Conservation (phyloP, 2,797 vertebrate species). For the Aulostomus chinensis region DNA sequence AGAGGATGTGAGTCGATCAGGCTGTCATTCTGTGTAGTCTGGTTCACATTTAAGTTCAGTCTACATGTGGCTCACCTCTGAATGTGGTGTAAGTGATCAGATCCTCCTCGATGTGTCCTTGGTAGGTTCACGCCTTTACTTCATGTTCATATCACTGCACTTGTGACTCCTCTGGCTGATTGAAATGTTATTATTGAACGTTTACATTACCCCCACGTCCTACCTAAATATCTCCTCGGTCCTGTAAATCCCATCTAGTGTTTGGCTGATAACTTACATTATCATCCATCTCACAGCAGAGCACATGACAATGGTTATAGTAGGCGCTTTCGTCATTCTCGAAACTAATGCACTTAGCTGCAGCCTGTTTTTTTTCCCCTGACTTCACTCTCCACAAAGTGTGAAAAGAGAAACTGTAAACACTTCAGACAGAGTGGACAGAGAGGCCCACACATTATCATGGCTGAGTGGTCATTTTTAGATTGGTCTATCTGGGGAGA, state of each 20-base stretch:
- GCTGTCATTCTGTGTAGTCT: too few species aligned
- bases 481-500: too few species aligned
- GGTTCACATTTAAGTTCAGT: too few species aligned
- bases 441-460: too few species aligned
- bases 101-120: too few species aligned
- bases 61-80: too few species aligned
- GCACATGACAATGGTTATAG: slow-evolving; percentile 20
- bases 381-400: slow-evolving; percentile 15
- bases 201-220: slow-evolving; percentile 10
- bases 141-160: background rate
- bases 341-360: slow-evolving; percentile 2
- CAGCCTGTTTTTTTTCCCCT: background rate
- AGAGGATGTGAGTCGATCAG: too few species aligned
- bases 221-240: slow-evolving; percentile 5
- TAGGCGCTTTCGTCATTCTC: background rate
- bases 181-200: background rate
- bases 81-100: too few species aligned
- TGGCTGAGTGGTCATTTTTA: too few species aligned
- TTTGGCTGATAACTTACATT: slow-evolving; percentile 36
- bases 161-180: slow-evolving; percentile 4
- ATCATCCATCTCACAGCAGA: slow-evolving; percentile 39
- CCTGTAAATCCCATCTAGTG: slow-evolving; percentile 12
- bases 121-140: too few species aligned
- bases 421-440: slow-evolving; percentile 9
- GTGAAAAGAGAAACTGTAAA: slow-evolving; percentile 35